Evolutionary conservation across 2,113 vertebrate species (phyloP), one percentile per base, ranked within the genome.

Genomic region (Oreocharis arfaki): DNA sequence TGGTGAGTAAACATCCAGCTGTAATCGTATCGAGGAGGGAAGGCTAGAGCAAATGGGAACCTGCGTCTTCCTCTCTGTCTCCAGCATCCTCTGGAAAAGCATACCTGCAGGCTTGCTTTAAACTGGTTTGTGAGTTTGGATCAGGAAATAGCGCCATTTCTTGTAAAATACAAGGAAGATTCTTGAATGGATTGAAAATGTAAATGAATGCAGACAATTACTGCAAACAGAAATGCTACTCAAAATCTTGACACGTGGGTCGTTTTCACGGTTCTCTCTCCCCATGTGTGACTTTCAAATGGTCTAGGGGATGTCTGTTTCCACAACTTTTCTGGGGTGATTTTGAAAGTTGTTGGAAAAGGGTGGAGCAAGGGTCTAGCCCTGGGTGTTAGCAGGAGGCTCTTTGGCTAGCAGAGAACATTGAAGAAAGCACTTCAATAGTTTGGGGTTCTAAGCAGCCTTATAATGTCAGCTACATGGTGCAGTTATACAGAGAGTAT

Each of bases 21-120:
- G 20, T 49, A 46, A 61, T 74, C 0, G 0, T 49, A 32, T 49
- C 1, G 1, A 59, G 37, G 32, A 69, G 47, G 4, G 5, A 42
- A 71, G 42, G 26, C 32, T 49, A 63, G 37, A 63, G 21, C n/a
- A 78, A 75, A 30, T 44, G 53, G 35, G 42, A 87, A 70, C 28
- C 50, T 27, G 11, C 13, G 16, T 3, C 1, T 69, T 93, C 50
- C 55, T 84, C 14, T 73, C 50, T 59, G 23, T 61, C 49, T 81
- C 46, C 32, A 44, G n/a, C n/a, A 26, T 46, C 28, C 26, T 70
- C 77, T 78, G 56, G 28, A 50, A 70, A 78, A 78, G 26, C 81
- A 81, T n/a, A 22, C 37, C 49, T 60, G 11, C 44, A 81, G 13
- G 5, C 16, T 81, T 84, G 24, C 17, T 30, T 91, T 84, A 84